Conservation (phyloP, 2,113 vertebrate genomes). For the Leptodactylus fuscus region DNA sequence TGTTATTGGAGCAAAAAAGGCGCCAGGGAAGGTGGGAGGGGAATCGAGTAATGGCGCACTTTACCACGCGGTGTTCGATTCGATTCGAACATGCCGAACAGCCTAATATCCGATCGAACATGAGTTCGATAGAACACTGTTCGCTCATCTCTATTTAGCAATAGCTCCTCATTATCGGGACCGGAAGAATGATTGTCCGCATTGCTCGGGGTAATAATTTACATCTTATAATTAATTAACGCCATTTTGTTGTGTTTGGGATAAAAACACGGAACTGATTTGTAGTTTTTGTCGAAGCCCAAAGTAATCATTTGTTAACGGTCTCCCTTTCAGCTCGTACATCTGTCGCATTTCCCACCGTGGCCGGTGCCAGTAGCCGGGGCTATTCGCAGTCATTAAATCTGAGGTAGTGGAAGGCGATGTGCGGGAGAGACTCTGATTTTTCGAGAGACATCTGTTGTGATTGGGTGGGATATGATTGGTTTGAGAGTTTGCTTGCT, state of each 20-base stretch:
- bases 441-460: conserved; percentile 50
- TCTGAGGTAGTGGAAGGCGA: conserved; percentile 12
- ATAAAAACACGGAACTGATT: conserved; percentile 25
- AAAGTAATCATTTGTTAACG: conserved; percentile 35
- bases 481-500: conserved; percentile 44
- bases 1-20: no score
- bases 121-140: no score
- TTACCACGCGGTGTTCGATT: no score
- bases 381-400: conserved; percentile 25
- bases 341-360: conserved; percentile 36
- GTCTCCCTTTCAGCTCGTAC: conserved; percentile 25
- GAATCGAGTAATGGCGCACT: no score
- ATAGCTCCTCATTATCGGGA: neutral
- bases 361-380: conserved; percentile 20
- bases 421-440: neutral
- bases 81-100: no score
- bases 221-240: conserved; percentile 36
- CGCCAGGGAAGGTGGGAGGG: no score
- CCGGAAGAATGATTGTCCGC: neutral
- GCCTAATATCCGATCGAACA: no score
- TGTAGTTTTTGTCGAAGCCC: conserved; percentile 8
- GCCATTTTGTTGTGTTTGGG: conserved; percentile 23
- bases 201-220: neutral
- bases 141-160: neutral
- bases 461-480: conserved; percentile 37